A percentile compares a stretch with the other conserved stretches of the same genome.
phyloP scores from a whole-genome alignment of 2,888 invertebrate genomes.

The Drosophila rellima region DNA sequence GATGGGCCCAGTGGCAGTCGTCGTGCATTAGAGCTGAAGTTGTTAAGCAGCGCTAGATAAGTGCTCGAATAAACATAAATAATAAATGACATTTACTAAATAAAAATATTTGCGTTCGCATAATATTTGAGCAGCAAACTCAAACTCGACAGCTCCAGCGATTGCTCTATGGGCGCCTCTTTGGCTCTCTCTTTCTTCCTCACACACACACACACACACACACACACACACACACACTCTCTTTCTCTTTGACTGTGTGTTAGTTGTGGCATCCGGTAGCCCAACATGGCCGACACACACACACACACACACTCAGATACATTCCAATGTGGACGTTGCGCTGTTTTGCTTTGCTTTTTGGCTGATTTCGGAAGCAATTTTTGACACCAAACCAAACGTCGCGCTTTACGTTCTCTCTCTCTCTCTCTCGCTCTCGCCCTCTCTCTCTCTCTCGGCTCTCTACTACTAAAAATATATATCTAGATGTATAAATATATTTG shows the following conservation, averaged over 20 bases:
- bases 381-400: conserved; percentile 74
- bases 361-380: conserved; percentile 80
- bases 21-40: conserved; percentile 77
- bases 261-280: conserved; percentile 58
- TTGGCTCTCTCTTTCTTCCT: conserved; percentile 49
- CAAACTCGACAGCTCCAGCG: conserved; percentile 73
- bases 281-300: conserved; percentile 59
- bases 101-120: conserved; percentile 85
- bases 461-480: conserved; percentile 17
- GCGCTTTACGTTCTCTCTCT: conserved; percentile 48
- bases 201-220: too few species aligned
- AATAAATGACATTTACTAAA: conserved; percentile 85
- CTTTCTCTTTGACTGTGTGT: conserved; percentile 28
- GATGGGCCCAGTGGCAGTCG: too few species aligned
- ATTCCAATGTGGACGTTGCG: conserved; percentile 34
- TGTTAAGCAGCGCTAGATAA: conserved; percentile 84
- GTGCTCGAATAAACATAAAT: conserved; percentile 85
- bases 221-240: too few species aligned
- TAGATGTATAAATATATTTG: conserved; percentile 21
- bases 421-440: conserved; percentile 11
- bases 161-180: conserved; percentile 72
- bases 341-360: conserved; percentile 63
- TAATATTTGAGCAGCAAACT: conserved; percentile 84
- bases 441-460: conserved; percentile 19
- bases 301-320: conserved; percentile 29